These are phyloP conservation scores for Eupsittula cactorum DNA, from an alignment of 2,113 vertebrate genomes.

Conservation along the genomic window DNA sequence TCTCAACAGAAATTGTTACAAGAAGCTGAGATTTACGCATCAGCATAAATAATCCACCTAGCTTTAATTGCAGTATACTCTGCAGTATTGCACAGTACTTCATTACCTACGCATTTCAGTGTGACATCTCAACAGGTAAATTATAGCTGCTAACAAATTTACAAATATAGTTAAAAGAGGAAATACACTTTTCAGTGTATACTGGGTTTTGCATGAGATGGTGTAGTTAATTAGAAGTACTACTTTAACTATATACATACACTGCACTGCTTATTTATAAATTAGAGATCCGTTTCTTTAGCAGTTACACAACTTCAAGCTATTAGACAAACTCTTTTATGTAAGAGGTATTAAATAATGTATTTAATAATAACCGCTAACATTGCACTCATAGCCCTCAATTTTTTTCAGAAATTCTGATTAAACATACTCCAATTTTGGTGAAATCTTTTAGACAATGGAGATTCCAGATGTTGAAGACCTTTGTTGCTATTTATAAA, in stretches of 20 bases:
- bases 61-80: neutral
- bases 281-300: neutral
- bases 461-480: neutral
- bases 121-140: neutral
- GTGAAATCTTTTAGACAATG: neutral
- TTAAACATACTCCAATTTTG: neutral
- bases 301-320: neutral
- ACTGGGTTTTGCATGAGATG: neutral
- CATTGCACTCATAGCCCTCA: neutral
- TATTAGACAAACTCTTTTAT: neutral
- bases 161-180: neutral
- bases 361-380: neutral
- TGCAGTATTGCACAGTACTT: neutral
- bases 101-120: neutral
- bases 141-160: neutral
- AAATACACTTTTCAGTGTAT: neutral
- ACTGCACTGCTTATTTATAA: neutral
- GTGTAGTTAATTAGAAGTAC: neutral
- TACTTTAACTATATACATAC: neutral
- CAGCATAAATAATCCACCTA: neutral
- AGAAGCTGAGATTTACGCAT: neutral
- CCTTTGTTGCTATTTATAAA: neutral
- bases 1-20: neutral
- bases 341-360: neutral
- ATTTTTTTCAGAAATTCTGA: neutral